A percentile compares a stretch with the other conserved stretches of the same genome.
Conservation (phyloP, 2,797 vertebrate species). For the Enteromius fasciolatus region DNA sequence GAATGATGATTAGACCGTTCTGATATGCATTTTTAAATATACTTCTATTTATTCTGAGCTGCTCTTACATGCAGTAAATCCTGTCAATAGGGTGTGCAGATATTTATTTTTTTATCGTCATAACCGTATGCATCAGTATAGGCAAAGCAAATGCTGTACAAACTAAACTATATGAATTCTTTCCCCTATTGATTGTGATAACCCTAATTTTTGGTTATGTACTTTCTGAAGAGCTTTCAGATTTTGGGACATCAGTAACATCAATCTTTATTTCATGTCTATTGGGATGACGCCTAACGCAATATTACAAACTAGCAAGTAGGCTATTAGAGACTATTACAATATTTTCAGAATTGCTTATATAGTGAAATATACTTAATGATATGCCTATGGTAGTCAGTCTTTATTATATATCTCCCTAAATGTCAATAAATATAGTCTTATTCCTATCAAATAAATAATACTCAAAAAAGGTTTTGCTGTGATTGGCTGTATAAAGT, state of each 20-base stretch:
- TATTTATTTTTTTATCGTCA: not conserved
- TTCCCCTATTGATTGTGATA: slow-evolving; percentile 37
- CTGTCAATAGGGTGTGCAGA: slow-evolving; percentile 16
- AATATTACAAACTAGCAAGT: slow-evolving; percentile 64
- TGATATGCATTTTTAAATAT: slow-evolving; percentile 24
- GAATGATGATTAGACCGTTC: not conserved
- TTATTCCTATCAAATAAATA: slow-evolving; percentile 67
- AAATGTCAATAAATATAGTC: slow-evolving; percentile 66
- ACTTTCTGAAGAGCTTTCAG: slow-evolving; percentile 30
- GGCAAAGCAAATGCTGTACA: slow-evolving; percentile 21
- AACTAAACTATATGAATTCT: slow-evolving; percentile 21
- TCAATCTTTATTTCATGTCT: slow-evolving; percentile 63
- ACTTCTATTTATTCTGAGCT: not conserved
- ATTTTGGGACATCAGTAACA: slow-evolving; percentile 76
- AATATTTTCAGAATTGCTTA: slow-evolving; percentile 66
- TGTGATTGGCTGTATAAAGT: slow-evolving; percentile 57
- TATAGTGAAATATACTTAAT: slow-evolving; percentile 72
- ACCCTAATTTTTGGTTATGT: slow-evolving; percentile 47
- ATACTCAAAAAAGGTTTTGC: slow-evolving; percentile 63
- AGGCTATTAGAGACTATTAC: slow-evolving; percentile 64
- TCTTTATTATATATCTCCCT: slow-evolving; percentile 65
- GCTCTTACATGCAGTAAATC: not conserved
- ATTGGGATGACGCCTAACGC: slow-evolving; percentile 61
- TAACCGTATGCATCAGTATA: slow-evolving; percentile 10
- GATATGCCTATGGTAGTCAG: slow-evolving; percentile 71